phyloP scores from a whole-genome alignment of 1,140 invertebrate species.

The Diorhabda sublineata region DNA sequence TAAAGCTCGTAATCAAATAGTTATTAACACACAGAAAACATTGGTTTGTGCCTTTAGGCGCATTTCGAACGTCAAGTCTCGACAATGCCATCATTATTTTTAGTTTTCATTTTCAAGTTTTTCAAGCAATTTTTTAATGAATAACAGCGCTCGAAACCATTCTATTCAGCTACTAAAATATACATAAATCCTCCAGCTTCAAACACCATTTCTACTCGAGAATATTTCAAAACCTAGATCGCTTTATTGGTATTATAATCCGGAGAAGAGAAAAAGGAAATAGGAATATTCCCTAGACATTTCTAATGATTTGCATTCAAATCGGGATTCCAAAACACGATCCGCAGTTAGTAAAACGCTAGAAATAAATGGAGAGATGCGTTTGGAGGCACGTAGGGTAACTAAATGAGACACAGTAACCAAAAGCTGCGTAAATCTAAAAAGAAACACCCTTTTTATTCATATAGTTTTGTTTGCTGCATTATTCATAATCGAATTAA shows the following conservation, averaged over 20 bases:
- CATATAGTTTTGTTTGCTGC: too few species aligned
- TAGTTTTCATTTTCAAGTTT: too few species aligned
- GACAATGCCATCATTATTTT: too few species aligned
- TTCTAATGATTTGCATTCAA: neutral
- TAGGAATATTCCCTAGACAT: neutral
- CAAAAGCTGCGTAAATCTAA: neutral
- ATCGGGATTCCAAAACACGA: neutral
- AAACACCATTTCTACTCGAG: slow-evolving; percentile 2
- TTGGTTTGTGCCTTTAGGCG: too few species aligned
- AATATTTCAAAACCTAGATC: neutral
- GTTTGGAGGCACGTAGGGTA: neutral
- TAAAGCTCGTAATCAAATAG: too few species aligned
- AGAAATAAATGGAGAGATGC: neutral
- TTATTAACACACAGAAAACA: too few species aligned
- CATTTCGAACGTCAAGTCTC: too few species aligned
- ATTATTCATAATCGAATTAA: too few species aligned
- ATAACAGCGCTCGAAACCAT: neutral
- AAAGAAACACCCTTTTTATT: too few species aligned
- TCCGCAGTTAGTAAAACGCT: neutral
- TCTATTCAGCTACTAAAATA: slow-evolving; percentile 1
- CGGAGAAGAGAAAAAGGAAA: neutral
- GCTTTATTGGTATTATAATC: neutral
- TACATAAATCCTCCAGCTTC: neutral
- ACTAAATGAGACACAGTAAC: neutral
- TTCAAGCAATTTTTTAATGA: neutral